Percentiles rank a stretch among this genome's conserved stretches.
Conservation (phyloP, 1,140 invertebrate genomes). For the Heliconius himera region DNA sequence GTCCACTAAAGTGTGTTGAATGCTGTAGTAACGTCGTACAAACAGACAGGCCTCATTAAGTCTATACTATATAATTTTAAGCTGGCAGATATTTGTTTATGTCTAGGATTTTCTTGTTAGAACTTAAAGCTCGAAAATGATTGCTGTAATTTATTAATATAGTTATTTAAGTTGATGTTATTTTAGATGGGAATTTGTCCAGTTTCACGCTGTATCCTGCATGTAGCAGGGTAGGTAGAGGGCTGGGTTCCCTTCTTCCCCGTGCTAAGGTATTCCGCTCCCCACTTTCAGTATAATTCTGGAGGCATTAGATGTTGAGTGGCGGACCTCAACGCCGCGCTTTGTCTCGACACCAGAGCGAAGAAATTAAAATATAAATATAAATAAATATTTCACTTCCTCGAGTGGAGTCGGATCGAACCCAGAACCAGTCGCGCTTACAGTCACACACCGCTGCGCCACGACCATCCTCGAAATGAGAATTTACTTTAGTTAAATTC, state of each 20-base stretch:
- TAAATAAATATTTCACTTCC: background rate
- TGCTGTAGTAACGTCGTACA: background rate
- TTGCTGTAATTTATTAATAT: background rate
- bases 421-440: background rate
- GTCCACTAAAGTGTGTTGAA: background rate
- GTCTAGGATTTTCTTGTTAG: background rate
- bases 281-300: background rate
- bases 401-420: background rate
- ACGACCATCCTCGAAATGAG: background rate
- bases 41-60: slow-evolving; percentile 1
- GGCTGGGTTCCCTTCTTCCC: too few species aligned
- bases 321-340: background rate
- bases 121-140: slow-evolving; percentile 2
- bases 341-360: background rate
- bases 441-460: background rate
- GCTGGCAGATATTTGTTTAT: slow-evolving; percentile 8
- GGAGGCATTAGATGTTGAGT: background rate
- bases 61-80: background rate
- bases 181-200: background rate
- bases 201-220: too few species aligned
- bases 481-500: too few species aligned
- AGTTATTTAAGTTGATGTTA: background rate
- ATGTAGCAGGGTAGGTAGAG: too few species aligned
- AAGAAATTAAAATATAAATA: background rate
- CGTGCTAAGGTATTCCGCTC: background rate